phyloP scores from a whole-genome alignment of 2,113 vertebrate genomes.

The Solenodon paradoxus region DNA sequence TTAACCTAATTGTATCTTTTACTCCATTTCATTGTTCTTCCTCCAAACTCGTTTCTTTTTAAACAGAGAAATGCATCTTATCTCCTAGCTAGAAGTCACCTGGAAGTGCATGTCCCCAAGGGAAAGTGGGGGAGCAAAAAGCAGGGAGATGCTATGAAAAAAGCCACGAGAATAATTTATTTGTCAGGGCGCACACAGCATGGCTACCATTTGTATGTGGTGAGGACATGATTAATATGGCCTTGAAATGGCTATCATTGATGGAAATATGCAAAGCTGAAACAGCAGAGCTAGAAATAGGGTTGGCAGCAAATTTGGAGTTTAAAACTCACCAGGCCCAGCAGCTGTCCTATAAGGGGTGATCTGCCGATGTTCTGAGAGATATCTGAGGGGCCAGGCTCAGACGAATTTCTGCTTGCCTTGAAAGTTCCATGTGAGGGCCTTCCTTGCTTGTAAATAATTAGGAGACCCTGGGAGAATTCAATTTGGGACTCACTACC shows the following conservation, averaged over 20 bases:
- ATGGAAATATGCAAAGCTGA: constrained; percentile 43
- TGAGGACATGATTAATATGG: not conserved
- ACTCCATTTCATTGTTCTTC: not conserved
- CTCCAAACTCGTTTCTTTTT: not conserved
- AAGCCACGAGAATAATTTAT: not conserved
- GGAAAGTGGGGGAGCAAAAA: not conserved
- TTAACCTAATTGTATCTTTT: not conserved
- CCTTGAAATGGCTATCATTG: constrained; percentile 25
- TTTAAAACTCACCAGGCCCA: not conserved
- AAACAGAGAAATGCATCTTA: constrained; percentile 4
- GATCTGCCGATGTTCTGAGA: not conserved
- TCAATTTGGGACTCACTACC: not conserved
- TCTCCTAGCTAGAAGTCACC: not conserved
- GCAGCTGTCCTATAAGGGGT: not conserved
- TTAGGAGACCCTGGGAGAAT: not conserved
- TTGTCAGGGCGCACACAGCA: not conserved
- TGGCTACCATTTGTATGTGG: not conserved
- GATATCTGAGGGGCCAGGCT: not conserved
- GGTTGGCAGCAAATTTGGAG: constrained; percentile 49
- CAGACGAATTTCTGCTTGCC: not conserved
- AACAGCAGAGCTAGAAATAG: constrained; percentile 39
- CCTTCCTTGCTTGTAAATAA: not conserved
- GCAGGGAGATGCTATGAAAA: not conserved
- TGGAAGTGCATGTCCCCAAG: not conserved
- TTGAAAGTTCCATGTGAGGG: not conserved